A percentile compares a stretch with the other conserved stretches of the same genome.
Conservation (phyloP, 2,888 invertebrate species). For the Drosophila melanosoma region DNA sequence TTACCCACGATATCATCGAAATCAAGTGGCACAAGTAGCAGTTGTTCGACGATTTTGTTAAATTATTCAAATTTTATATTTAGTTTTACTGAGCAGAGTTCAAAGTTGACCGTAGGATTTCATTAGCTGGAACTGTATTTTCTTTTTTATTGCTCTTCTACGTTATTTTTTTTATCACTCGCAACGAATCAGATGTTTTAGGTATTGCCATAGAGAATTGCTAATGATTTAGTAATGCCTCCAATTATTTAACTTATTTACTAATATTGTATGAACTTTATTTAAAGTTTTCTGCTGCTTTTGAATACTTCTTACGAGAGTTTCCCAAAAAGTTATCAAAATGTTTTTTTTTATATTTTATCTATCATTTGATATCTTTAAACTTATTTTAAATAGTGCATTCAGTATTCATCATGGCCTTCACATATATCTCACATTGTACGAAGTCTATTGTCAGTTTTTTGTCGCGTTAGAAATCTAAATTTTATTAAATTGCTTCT, state of each 20-base stretch:
- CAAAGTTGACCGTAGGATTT: conserved; percentile 34
- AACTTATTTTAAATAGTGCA: conserved; percentile 12
- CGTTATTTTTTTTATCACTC: not conserved
- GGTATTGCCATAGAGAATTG: not conserved
- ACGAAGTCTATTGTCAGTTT: conserved; percentile 12
- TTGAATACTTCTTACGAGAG: not conserved
- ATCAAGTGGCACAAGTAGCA: conserved; percentile 53
- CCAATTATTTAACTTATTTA: not conserved
- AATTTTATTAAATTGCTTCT: conserved; percentile 62
- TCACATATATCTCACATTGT: not conserved
- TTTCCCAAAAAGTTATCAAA: not conserved
- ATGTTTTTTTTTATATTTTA: not conserved
- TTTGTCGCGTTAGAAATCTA: conserved; percentile 46
- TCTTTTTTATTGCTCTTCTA: not conserved
- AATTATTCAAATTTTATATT: conserved; percentile 22
- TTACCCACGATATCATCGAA: conserved; percentile 54
- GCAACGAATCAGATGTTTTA: not conserved
- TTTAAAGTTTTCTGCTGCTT: not conserved
- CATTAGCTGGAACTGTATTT: conserved; percentile 7
- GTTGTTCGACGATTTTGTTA: conserved; percentile 11
- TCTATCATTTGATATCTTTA: not conserved
- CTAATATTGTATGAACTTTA: not conserved
- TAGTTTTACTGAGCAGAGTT: conserved; percentile 35
- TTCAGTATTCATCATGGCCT: conserved; percentile 8
- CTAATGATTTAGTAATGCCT: not conserved